Evolutionary conservation across 2,113 vertebrate species (phyloP), one percentile per base, ranked within the genome.

Genomic region (Vanacampus margaritifer): DNA sequence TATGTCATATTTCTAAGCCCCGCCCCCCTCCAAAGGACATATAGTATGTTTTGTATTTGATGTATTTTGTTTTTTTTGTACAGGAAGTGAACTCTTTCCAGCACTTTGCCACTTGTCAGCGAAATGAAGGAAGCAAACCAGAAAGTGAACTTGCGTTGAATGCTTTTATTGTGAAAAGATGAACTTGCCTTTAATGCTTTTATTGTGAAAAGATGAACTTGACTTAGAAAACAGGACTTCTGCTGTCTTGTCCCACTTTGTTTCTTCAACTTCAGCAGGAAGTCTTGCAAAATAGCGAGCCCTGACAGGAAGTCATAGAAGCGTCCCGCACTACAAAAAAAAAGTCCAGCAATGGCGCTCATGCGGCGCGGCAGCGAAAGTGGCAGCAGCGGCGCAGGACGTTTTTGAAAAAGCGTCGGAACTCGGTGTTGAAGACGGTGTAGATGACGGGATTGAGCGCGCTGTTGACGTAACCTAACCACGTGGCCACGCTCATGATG

Each of bases 391-490:
- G 58, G 43, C 80, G 88, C 75, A 97, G 73, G 46, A 94, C 89
- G 77, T 93, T 97, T 71, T 91, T 93, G 82, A 99, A 98, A 87
- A 92, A 95, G 46, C 91, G 91, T 64, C 95, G 93, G 86, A 99
- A 99, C 89, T 96, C 95, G 0, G 95, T 80, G 61, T 97, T 98
- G 90, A 99, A 98, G 71, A 93, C 64, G 0, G 96, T 96, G 84
- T 98, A 98, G 87, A 97, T 96, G 84, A 98, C 64, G 0, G 96
- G 96, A 87, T 98, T 99, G 73, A 98, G 83, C 0, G 97, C 96
- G 9, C 95, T 98, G 91, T 98, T 98, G 87, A 95, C 93, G 0
- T 99, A 98, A 66, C 96, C 95, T 73, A 99, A 87, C 97, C 97
- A 98, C 11, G 97, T 98, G 84, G 96, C 96, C 0, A 92, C 93